Conservation (phyloP, 2,113 vertebrate genomes). For the Pseudorectes ferrugineus region DNA sequence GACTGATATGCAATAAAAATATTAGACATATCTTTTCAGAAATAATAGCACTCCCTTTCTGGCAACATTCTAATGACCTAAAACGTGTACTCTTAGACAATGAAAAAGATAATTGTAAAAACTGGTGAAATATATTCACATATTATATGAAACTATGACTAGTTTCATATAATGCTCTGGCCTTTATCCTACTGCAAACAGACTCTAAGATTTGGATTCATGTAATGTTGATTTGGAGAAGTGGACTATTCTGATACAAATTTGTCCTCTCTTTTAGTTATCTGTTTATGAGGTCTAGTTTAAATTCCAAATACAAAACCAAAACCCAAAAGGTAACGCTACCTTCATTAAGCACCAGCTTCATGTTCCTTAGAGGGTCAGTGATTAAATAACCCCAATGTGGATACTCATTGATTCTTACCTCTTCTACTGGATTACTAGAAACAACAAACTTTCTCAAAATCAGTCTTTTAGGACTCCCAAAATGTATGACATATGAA, state of each 20-base stretch:
- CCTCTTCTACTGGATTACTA: constrained; percentile 6
- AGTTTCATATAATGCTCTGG: not conserved
- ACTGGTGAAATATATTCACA: not conserved
- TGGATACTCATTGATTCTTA: constrained; percentile 2
- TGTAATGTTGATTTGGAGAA: not conserved
- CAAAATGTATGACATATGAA: constrained; percentile 7
- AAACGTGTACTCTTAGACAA: not conserved
- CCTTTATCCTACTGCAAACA: not conserved
- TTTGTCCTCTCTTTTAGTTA: not conserved
- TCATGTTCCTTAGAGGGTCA: constrained; percentile 35
- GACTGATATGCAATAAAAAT: not conserved
- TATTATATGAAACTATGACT: not conserved
- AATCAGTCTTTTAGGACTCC: not conserved
- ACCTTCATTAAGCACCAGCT: not conserved
- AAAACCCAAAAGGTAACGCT: not conserved
- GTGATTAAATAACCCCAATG: constrained; percentile 16
- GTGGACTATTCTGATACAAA: not conserved
- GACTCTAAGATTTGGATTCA: not conserved
- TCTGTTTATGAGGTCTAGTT: not conserved
- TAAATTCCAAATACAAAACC: not conserved
- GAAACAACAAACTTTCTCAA: constrained; percentile 40
- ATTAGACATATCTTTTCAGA: not conserved
- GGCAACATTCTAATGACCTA: not conserved
- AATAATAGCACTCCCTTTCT: not conserved
- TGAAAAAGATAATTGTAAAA: not conserved